Conservation (phyloP, 2,888 invertebrate genomes). For the Ichneumon xanthorius region DNA sequence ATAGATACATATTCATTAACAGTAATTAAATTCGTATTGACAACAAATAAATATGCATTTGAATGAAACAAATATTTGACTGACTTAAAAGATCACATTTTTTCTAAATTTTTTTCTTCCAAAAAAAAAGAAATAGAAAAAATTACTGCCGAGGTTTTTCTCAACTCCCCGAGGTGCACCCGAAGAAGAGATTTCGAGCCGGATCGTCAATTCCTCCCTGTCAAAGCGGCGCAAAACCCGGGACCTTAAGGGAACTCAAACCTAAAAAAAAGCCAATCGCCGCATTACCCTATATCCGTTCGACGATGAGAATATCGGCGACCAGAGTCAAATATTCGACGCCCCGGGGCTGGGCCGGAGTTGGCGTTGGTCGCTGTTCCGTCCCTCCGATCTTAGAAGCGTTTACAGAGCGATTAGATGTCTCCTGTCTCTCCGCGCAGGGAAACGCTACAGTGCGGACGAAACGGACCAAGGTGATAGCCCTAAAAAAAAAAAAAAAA, state of each 20-base stretch:
- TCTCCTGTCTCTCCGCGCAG: constrained; percentile 65
- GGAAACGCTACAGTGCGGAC: constrained; percentile 12
- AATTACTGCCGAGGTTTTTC: not conserved
- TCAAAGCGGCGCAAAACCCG: constrained; percentile 73
- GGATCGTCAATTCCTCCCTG: constrained; percentile 82
- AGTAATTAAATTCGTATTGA: no score
- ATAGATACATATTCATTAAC: no score
- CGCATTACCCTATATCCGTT: not conserved
- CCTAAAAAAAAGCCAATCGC: not conserved
- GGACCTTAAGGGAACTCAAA: not conserved
- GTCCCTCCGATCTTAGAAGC: no score
- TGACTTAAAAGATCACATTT: no score
- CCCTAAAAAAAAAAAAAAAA: not conserved
- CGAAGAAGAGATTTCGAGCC: constrained; percentile 54
- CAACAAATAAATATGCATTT: no score
- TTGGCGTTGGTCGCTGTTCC: no score
- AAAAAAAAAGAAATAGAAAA: not conserved
- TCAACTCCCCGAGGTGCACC: constrained; percentile 71
- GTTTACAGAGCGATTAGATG: constrained; percentile 77
- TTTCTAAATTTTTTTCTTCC: no score
- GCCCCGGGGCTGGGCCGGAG: not conserved
- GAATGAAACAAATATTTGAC: no score
- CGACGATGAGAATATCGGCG: not conserved
- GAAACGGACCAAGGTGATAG: constrained; percentile 28
- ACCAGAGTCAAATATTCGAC: not conserved